Evolutionary conservation across 92 coral and sea anemone species (phyloP), one percentile per base, ranked within the genome.

Genomic region (Parazoanthus atlanticus): DNA sequence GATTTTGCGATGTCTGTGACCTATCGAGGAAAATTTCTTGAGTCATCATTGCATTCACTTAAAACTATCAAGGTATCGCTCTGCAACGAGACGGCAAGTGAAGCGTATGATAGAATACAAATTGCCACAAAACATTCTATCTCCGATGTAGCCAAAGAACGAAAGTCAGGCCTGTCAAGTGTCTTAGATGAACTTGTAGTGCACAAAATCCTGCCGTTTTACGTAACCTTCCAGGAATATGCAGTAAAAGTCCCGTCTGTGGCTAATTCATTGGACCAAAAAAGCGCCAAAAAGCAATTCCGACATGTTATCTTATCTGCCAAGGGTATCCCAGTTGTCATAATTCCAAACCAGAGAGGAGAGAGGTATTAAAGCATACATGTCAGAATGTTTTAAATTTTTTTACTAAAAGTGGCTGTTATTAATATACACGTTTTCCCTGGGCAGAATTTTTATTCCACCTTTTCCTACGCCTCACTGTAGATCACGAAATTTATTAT

Each of bases 191-290:
- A 81, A 36, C 67, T 81, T 28, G 41, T 52, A 28, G 72, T 81
- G 40, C 85, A 81, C 38, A 81, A 81, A 52, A 1, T 81, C 47
- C 31, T 81, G 3, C 73, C 66, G 15, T 81, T 43, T 49, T 32
- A 41, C n/a, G 71, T 81, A 28, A 70, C 85, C 31, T 81, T 81
- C 73, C 40, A 74, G 41, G 78, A 74, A 31, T 74, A 29, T 2
- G 78, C 78, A 32, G 73, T 70, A 43, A 81, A 81, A 52, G 85
- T 81, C 31, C 85, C 67, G 36, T 81, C 72, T 16, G 70, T 81
- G 40, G 70, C 85, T 28, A 43, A 19, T 67, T n/a, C 67, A 5
- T 17, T 16, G 11, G 21, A 81, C 72, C 28, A 47, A 28, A 81
- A 78, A 28, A 29, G 82, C n/a, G 82, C 49, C 52, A 78, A 11